phyloP scores from a whole-genome alignment of 1,140 invertebrate genomes.

The Drosophila tropicalis region DNA sequence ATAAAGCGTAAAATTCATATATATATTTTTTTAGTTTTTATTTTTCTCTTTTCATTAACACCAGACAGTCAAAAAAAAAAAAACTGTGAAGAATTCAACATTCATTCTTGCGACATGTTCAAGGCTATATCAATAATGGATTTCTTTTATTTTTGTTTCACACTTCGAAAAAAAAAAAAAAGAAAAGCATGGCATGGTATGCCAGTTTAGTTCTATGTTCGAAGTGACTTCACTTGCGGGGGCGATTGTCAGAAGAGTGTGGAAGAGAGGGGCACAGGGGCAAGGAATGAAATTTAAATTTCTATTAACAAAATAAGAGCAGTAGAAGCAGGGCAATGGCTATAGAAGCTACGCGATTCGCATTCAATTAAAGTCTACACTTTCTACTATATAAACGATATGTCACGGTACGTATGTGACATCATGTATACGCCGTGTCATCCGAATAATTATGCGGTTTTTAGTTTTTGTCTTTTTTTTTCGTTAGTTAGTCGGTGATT shows the following conservation, averaged over 20 bases:
- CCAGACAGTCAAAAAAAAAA: slow-evolving; percentile 31
- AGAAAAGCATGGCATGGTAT: neutral
- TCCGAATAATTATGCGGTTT: slow-evolving; percentile 18
- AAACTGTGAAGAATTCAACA: slow-evolving; percentile 35
- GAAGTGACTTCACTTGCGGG: slow-evolving; percentile 68
- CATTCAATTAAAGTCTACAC: slow-evolving; percentile 59
- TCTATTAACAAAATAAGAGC: slow-evolving; percentile 67
- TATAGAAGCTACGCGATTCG: slow-evolving; percentile 37
- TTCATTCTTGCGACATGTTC: slow-evolving; percentile 74
- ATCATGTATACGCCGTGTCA: slow-evolving; percentile 68
- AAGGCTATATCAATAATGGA: slow-evolving; percentile 77
- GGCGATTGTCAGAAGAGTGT: slow-evolving; percentile 34
- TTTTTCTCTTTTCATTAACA: slow-evolving; percentile 63
- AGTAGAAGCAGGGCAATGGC: slow-evolving; percentile 46
- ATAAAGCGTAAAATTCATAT: slow-evolving; percentile 13
- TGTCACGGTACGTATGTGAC: slow-evolving; percentile 61
- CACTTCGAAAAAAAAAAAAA: slow-evolving; percentile 41
- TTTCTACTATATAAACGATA: slow-evolving; percentile 60
- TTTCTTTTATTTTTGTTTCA: slow-evolving; percentile 67
- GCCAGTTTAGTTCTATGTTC: slow-evolving; percentile 30
- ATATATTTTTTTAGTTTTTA: slow-evolving; percentile 26
- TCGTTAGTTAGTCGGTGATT: slow-evolving; percentile 16
- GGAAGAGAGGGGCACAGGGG: slow-evolving; percentile 13
- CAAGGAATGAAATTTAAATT: slow-evolving; percentile 59
- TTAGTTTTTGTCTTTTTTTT: neutral